phyloP scores from a whole-genome alignment of 92 coral and sea anemone genomes.

The Porites rus region DNA sequence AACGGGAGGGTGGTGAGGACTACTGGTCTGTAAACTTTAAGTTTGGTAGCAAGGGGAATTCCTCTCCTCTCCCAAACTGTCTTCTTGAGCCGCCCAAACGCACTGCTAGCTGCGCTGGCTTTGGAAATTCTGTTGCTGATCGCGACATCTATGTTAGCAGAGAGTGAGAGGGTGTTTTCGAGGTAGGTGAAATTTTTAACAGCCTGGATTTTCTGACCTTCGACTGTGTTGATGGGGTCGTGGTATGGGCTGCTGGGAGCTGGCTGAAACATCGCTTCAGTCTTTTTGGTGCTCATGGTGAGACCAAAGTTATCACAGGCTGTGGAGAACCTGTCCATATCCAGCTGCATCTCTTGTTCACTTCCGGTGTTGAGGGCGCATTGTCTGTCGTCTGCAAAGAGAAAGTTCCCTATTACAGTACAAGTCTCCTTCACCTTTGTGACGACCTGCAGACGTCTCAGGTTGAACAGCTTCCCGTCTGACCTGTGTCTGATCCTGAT shows the following conservation, averaged over 20 bases:
- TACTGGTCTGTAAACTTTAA: neutral
- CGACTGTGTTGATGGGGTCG: neutral
- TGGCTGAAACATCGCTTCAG: neutral
- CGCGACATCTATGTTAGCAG: constrained; percentile 41
- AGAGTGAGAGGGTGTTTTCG: constrained; percentile 48
- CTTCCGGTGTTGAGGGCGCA: constrained; percentile 53
- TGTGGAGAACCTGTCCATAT: constrained; percentile 32
- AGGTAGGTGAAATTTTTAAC: constrained; percentile 50
- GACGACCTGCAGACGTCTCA: constrained; percentile 27
- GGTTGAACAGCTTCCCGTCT: constrained; percentile 53
- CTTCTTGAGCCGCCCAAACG: constrained; percentile 35
- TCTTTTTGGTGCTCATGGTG: too few relatives aligned
- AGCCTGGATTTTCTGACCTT: neutral
- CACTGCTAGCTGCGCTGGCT: constrained; percentile 23
- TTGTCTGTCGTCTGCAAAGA: constrained; percentile 50
- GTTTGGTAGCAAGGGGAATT: neutral
- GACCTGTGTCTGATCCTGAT: neutral
- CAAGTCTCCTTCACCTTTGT: constrained; percentile 18
- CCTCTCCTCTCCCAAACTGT: constrained; percentile 16
- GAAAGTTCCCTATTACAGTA: constrained; percentile 30
- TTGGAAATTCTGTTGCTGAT: constrained; percentile 28
- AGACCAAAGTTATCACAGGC: constrained; percentile 52
- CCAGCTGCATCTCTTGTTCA: constrained; percentile 32
- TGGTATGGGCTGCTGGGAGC: constrained; percentile 26
- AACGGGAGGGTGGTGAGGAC: constrained; percentile 26